A percentile compares a stretch with the other conserved stretches of the same genome.
Evolutionary conservation across 2,797 vertebrate species (phyloP).

Genomic region (Discoglossus pictus): DNA sequence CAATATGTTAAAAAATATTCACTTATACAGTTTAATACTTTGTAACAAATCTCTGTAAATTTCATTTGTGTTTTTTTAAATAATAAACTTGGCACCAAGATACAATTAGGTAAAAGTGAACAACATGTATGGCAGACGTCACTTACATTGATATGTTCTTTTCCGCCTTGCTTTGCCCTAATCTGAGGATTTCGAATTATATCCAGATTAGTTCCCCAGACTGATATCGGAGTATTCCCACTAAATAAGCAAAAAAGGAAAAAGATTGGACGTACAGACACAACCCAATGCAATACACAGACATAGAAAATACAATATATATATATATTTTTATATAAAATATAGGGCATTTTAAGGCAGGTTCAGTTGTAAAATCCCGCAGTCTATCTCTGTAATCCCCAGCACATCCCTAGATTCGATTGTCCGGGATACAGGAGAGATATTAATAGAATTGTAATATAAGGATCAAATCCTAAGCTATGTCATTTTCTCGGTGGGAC

Average conservation of each 20-base stretch:
- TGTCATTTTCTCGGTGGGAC: conserved; percentile 27
- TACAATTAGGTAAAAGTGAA: too few relatives aligned
- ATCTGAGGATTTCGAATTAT: conserved; percentile 96
- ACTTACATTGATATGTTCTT: conserved; percentile 93
- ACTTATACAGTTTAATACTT: too few relatives aligned
- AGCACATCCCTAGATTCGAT: background rate
- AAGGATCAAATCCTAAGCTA: conserved; percentile 22
- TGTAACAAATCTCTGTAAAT: too few relatives aligned
- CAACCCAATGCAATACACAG: background rate
- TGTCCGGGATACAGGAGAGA: background rate
- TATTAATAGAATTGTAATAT: conserved; percentile 25
- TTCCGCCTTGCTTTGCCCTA: conserved; percentile 89
- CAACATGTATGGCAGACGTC: too few relatives aligned
- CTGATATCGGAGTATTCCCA: conserved; percentile 91
- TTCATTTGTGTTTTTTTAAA: too few relatives aligned
- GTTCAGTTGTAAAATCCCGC: background rate
- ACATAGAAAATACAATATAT: too few relatives aligned
- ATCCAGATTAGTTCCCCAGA: conserved; percentile 94
- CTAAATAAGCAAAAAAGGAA: conserved; percentile 63
- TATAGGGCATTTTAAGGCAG: background rate
- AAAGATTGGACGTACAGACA: background rate
- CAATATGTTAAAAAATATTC: too few relatives aligned
- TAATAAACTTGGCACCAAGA: too few relatives aligned
- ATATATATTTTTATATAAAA: too few relatives aligned
- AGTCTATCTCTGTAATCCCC: background rate